Conservation (phyloP, 2,797 vertebrate genomes). For the Lindbergichthys nudifrons region DNA sequence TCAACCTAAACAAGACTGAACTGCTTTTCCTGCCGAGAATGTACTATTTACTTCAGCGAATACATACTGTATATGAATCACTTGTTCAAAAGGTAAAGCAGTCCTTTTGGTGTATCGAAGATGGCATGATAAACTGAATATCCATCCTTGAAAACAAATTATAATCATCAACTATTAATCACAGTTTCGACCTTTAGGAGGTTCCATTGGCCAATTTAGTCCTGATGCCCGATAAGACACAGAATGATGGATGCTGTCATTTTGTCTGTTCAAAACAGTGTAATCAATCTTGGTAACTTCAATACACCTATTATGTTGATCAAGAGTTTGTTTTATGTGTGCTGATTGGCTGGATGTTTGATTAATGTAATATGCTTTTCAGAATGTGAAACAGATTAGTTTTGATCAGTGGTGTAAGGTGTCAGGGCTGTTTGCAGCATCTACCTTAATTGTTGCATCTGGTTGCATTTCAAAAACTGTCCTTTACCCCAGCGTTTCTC, state of each 20-base stretch:
- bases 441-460: slow-evolving; percentile 49
- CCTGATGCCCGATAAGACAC: background rate
- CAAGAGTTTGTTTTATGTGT: slow-evolving; percentile 30
- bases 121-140: background rate
- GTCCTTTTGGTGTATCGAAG: background rate
- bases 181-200: slow-evolving; percentile 4
- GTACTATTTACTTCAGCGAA: too few relatives aligned
- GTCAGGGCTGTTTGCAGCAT: slow-evolving; percentile 44
- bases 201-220: slow-evolving; percentile 14
- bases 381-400: slow-evolving; percentile 49
- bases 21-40: too few relatives aligned
- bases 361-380: slow-evolving; percentile 54
- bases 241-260: slow-evolving; percentile 19
- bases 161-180: slow-evolving; percentile 3
- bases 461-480: slow-evolving; percentile 12
- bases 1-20: too few relatives aligned
- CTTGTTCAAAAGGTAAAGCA: background rate
- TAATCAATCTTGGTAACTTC: slow-evolving; percentile 38
- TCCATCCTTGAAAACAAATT: background rate
- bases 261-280: slow-evolving; percentile 28
- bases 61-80: too few relatives aligned
- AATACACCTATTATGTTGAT: slow-evolving; percentile 50
- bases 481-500: background rate
- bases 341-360: slow-evolving; percentile 44
- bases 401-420: slow-evolving; percentile 41